Evolutionary conservation across 2,113 vertebrate genomes (phyloP).

Genomic region (Synchiropus splendidus): DNA sequence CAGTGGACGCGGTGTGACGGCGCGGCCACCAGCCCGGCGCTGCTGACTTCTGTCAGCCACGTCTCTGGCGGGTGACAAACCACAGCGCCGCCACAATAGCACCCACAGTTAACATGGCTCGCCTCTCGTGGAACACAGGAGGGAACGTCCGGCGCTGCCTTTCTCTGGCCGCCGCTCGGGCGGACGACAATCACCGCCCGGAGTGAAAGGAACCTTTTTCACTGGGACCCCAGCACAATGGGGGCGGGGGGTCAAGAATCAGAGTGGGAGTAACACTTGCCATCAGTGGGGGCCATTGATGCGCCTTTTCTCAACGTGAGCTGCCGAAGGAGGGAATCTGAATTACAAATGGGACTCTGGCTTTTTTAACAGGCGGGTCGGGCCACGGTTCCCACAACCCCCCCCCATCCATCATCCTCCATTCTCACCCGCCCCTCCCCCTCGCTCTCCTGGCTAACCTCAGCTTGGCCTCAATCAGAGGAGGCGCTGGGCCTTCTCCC

Average conservation of each 20-base stretch:
- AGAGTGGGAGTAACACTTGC: conserved; percentile 67
- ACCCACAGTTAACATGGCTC: conserved; percentile 52
- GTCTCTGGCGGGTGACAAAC: conserved; percentile 59
- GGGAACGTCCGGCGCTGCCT: conserved; percentile 36
- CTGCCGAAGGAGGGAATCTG: conserved; percentile 37
- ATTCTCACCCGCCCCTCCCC: conserved; percentile 3
- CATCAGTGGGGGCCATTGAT: conserved; percentile 50
- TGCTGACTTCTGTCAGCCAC: conserved; percentile 35
- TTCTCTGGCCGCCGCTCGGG: conserved; percentile 47
- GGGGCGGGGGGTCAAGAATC: conserved; percentile 54
- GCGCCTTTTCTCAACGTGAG: conserved; percentile 36
- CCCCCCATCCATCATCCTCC: conserved; percentile 42
- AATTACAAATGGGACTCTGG: conserved; percentile 51
- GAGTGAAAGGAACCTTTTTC: conserved; percentile 37
- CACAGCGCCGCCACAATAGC: conserved; percentile 53
- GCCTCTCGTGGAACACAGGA: conserved; percentile 39
- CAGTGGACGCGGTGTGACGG: no score
- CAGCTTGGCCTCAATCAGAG: conserved; percentile 22
- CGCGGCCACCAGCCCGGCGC: conserved; percentile 13
- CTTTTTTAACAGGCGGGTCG: conserved; percentile 5
- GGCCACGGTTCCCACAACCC: conserved; percentile 58
- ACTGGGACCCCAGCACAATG: conserved; percentile 34
- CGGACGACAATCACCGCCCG: conserved; percentile 48
- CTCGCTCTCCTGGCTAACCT: conserved; percentile 14
- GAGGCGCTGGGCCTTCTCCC: conserved; percentile 26